A percentile compares a stretch with the other conserved stretches of the same genome.
Evolutionary conservation across 2,888 invertebrate genomes (phyloP).

Genomic region (Heteropelma amictum): DNA sequence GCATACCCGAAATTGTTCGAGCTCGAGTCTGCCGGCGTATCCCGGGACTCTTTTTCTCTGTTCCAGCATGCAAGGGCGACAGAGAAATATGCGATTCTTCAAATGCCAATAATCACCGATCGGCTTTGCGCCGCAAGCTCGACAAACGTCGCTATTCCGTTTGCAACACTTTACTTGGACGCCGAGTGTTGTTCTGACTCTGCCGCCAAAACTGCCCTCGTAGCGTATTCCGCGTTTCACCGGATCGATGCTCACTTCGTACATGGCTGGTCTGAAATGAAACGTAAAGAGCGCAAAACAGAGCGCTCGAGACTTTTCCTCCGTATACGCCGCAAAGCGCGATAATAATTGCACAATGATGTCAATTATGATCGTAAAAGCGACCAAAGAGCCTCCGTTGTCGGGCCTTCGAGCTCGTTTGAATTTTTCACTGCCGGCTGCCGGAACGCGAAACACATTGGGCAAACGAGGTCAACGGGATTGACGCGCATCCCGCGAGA

Average conservation of each 20-base stretch:
- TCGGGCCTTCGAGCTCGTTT: too few species aligned
- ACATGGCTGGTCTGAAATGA: constrained; percentile 67
- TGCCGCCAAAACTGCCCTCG: constrained; percentile 77
- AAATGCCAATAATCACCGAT: constrained; percentile 79
- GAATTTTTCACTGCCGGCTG: too few species aligned
- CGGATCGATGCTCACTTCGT: constrained; percentile 56
- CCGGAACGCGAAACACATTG: too few species aligned
- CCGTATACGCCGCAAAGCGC: neutral
- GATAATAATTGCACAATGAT: neutral
- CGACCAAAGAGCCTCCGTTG: too few species aligned
- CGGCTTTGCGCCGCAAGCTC: constrained; percentile 75
- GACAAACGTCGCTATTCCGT: constrained; percentile 75
- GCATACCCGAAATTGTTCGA: constrained; percentile 61
- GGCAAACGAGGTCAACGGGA: neutral
- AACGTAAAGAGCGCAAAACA: neutral
- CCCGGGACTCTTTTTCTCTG: constrained; percentile 70
- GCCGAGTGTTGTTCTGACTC: constrained; percentile 74
- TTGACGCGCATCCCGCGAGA: too few species aligned
- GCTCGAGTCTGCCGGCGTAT: constrained; percentile 61
- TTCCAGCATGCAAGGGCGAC: constrained; percentile 77
- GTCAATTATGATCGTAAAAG: too few species aligned
- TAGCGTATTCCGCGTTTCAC: constrained; percentile 68
- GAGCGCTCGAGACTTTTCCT: neutral
- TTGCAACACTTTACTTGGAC: constrained; percentile 78
- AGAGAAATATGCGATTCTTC: constrained; percentile 74